These are phyloP conservation scores for Cisticola juncidis DNA, from an alignment of 2,113 vertebrate genomes.

Conservation along the genomic window DNA sequence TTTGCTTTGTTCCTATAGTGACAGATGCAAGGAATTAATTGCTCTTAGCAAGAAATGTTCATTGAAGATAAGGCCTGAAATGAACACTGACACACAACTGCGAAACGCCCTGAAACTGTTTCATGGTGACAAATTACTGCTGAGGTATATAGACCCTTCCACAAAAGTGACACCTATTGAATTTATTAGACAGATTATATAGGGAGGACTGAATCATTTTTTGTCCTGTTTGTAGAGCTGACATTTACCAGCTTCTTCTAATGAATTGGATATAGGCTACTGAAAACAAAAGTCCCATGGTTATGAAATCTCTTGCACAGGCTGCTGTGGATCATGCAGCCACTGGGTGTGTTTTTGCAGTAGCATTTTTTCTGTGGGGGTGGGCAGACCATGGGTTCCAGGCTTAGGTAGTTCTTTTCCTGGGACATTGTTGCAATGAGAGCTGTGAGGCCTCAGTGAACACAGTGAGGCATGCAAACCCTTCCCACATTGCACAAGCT, in stretches of 20 bases:
- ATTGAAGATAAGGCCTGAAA: slow-evolving; percentile 65
- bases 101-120: slow-evolving; percentile 50
- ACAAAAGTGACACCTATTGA: slow-evolving; percentile 60
- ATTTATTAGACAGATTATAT: slow-evolving; percentile 55
- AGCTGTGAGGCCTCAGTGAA: neutral
- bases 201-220: slow-evolving; percentile 29
- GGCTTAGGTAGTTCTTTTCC: neutral
- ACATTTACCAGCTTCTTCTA: slow-evolving; percentile 42
- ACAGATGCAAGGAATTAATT: slow-evolving; percentile 72
- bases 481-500: neutral
- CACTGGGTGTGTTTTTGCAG: neutral
- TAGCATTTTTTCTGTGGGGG: neutral
- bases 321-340: neutral
- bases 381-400: neutral
- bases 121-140: slow-evolving; percentile 57
- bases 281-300: slow-evolving; percentile 18
- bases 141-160: slow-evolving; percentile 52
- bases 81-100: slow-evolving; percentile 50
- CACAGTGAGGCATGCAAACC: neutral
- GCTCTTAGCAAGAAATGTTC: slow-evolving; percentile 60
- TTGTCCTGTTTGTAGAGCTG: slow-evolving; percentile 27
- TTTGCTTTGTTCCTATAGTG: slow-evolving; percentile 65
- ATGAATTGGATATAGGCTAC: slow-evolving; percentile 11
- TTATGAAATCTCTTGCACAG: neutral
- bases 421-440: neutral